Conservation (phyloP, 37 sponge, comb jelly and placozoan genomes). For the Dysidea cf. avara region DNA sequence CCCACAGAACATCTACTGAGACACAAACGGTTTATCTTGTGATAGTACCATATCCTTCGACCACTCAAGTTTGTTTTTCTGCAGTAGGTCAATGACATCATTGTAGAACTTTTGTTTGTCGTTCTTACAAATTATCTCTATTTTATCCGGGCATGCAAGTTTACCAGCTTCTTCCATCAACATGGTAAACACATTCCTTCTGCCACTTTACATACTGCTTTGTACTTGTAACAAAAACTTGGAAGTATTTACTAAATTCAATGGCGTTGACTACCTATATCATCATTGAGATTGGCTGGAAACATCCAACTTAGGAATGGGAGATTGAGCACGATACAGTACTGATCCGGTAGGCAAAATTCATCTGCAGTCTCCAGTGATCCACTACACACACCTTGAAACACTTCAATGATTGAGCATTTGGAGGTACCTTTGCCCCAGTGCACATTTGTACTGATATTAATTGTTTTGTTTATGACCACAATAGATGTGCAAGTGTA, state of each 20-base stretch:
- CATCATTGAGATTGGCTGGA: no score
- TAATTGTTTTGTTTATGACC: no score
- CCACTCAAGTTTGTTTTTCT: neutral
- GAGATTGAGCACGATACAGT: conserved; percentile 6
- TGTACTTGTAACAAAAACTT: neutral
- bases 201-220: no score
- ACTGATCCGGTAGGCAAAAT: conserved; percentile 6
- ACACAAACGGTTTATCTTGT: neutral
- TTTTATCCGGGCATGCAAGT: conserved; percentile 12
- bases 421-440: neutral
- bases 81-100: conserved; percentile 1
- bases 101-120: conserved; percentile 3
- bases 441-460: conserved; percentile 5
- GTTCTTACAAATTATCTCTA: conserved; percentile 10
- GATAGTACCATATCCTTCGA: no score
- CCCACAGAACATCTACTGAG: neutral
- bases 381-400: conserved; percentile 6
- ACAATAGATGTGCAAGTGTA: neutral
- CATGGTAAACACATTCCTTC: conserved; percentile 4
- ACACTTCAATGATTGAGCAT: neutral
- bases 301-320: neutral
- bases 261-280: conserved; percentile 9
- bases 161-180: neutral
- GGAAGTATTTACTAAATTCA: conserved; percentile 12
- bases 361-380: neutral